A percentile compares a stretch with the other conserved stretches of the same genome.
These are phyloP conservation scores for Drosophila pseudotalamancana DNA, from an alignment of 2,888 invertebrate genomes.

Conservation along the genomic window DNA sequence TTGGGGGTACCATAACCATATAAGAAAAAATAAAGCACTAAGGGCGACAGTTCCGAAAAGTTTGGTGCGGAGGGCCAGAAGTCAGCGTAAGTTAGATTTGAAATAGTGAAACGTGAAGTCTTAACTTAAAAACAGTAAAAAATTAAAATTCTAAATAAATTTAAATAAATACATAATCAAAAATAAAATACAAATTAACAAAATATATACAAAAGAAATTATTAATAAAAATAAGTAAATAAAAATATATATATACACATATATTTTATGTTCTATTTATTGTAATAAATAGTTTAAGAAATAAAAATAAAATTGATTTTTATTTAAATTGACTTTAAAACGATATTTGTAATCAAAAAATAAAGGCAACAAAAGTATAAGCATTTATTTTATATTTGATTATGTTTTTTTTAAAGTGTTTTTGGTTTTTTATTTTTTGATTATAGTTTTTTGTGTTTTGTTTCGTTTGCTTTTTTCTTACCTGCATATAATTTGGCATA, in stretches of 20 bases:
- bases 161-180: constrained; percentile 35
- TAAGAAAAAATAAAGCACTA: constrained; percentile 13
- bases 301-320: too few relatives aligned
- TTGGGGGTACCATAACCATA: constrained; percentile 35
- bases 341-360: too few relatives aligned
- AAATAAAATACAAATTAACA: constrained; percentile 8
- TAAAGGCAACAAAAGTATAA: constrained; percentile 55
- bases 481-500: constrained; percentile 85
- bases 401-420: constrained; percentile 49
- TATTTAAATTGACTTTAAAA: too few relatives aligned
- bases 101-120: constrained; percentile 50
- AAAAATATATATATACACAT: constrained; percentile 1
- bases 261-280: background rate
- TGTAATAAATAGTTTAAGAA: too few relatives aligned
- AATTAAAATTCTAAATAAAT: background rate
- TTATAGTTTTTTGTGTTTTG: constrained; percentile 14
- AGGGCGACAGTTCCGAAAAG: constrained; percentile 24
- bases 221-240: constrained; percentile 3
- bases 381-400: constrained; percentile 58
- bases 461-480: constrained; percentile 75
- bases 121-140: constrained; percentile 16
- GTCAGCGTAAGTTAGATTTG: constrained; percentile 28
- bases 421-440: constrained; percentile 25
- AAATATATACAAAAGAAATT: constrained; percentile 5
- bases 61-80: constrained; percentile 24